Percentiles rank a stretch among this genome's conserved stretches.
Conservation (phyloP, 92 coral and sea anemone genomes). For the Porites divaricata region DNA sequence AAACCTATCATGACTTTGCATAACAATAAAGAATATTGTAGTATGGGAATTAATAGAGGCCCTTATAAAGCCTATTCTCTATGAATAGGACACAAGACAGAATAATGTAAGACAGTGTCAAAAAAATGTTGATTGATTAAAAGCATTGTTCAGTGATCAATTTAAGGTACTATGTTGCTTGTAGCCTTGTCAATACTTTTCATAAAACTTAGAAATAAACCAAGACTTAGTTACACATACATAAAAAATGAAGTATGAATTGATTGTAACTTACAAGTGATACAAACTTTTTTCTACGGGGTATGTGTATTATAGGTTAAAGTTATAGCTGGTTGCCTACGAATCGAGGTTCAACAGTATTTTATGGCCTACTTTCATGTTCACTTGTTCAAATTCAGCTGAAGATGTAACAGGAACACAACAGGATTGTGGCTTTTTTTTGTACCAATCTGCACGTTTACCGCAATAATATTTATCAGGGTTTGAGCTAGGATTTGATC, state of each 20-base stretch:
- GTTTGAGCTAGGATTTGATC: too few relatives aligned
- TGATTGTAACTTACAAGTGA: too few relatives aligned
- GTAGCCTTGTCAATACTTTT: neutral
- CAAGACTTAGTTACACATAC: neutral
- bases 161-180: neutral
- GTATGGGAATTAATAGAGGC: conserved; percentile 10
- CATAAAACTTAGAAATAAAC: neutral
- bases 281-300: too few relatives aligned
- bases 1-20: conserved; percentile 25
- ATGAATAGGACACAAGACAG: neutral
- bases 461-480: too few relatives aligned
- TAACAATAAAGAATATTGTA: conserved; percentile 27
- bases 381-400: too few relatives aligned
- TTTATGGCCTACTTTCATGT: too few relatives aligned
- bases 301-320: too few relatives aligned
- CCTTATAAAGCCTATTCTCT: neutral
- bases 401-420: too few relatives aligned
- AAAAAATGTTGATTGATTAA: conserved; percentile 8
- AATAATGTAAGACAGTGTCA: neutral
- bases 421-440: too few relatives aligned
- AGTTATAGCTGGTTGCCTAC: too few relatives aligned
- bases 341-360: too few relatives aligned
- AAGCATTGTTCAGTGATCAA: conserved; percentile 2
- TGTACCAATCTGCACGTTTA: too few relatives aligned
- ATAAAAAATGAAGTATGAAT: neutral